Percentiles rank a stretch among this genome's conserved stretches.
Evolutionary conservation across 2,797 vertebrate species (phyloP).

Genomic region (Pachyuromys duprasi): DNA sequence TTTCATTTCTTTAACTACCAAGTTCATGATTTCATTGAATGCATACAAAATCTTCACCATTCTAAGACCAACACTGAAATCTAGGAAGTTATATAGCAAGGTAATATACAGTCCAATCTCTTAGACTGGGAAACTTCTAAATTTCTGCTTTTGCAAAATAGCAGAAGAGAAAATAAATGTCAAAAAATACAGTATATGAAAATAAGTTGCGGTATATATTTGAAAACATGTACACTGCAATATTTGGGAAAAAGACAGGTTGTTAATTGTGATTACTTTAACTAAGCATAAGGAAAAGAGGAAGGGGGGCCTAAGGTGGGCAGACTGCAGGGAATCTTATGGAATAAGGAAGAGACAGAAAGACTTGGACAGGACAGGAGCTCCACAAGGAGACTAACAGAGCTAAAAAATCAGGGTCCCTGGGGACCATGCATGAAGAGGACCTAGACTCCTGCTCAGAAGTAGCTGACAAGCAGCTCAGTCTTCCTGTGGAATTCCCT

Average conservation of each 20-base stretch:
- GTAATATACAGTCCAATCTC: constrained; percentile 30
- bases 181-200: constrained; percentile 43
- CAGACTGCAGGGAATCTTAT: no score
- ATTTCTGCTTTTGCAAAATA: constrained; percentile 46
- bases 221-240: constrained; percentile 37
- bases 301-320: constrained; percentile 43
- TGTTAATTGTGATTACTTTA: constrained; percentile 49
- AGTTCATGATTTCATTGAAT: constrained; percentile 30
- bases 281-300: constrained; percentile 62
- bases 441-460: no score
- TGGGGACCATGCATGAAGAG: no score
- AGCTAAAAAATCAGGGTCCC: no score
- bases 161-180: constrained; percentile 61
- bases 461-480: no score
- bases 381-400: no score
- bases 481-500: no score
- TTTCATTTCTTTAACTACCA: constrained; percentile 28
- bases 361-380: no score
- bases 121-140: constrained; percentile 4
- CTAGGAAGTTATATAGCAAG: neutral
- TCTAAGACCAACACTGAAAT: neutral
- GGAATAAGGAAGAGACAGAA: no score
- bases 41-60: constrained; percentile 20
- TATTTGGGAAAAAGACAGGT: constrained; percentile 33
- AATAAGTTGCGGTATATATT: constrained; percentile 47